Conservation (phyloP, 2,797 vertebrate species). For the Squalus acanthias region DNA sequence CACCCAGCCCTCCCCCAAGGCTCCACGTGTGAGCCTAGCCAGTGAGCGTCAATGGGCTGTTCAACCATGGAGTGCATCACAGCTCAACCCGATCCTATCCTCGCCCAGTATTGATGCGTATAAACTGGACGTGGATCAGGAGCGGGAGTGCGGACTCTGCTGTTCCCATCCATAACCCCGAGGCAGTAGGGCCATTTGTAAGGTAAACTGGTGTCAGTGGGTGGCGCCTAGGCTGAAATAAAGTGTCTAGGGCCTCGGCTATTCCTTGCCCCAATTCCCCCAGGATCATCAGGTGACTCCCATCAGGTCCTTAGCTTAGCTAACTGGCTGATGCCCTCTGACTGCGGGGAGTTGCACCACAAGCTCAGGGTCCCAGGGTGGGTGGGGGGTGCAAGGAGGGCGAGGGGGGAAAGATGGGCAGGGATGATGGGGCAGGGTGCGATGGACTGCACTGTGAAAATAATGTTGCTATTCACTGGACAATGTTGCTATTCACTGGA, state of each 20-base stretch:
- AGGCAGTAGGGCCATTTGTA: not conserved
- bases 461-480: not conserved
- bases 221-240: not conserved
- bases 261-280: not conserved
- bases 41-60: too few relatives aligned
- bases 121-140: not conserved
- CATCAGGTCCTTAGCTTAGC: too few relatives aligned
- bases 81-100: not conserved
- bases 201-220: not conserved
- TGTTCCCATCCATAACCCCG: not conserved
- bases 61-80: not conserved
- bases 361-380: not conserved
- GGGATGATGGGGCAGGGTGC: fast-evolving
- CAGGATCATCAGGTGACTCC: not conserved
- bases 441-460: not conserved
- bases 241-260: not conserved
- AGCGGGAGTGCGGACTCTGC: not conserved
- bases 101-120: not conserved
- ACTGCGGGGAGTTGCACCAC: not conserved
- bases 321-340: not conserved
- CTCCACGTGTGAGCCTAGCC: not conserved
- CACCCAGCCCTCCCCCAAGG: too few relatives aligned
- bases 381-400: not conserved
- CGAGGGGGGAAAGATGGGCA: not conserved
- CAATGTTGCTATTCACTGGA: too few relatives aligned